These are phyloP conservation scores for Xerus inauris DNA, from an alignment of 2,113 vertebrate species.

Conservation along the genomic window DNA sequence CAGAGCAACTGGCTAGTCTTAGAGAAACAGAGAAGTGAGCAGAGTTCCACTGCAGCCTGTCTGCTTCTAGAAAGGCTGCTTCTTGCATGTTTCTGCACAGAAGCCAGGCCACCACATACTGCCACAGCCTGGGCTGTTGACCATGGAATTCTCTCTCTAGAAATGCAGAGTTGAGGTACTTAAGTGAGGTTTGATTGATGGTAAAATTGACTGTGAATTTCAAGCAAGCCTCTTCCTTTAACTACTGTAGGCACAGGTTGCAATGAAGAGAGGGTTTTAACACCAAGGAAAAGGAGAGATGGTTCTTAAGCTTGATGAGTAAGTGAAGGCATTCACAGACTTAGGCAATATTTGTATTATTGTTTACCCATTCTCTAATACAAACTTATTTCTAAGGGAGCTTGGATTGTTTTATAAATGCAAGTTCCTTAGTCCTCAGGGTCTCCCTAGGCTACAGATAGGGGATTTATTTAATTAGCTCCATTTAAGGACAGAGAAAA, in stretches of 20 bases:
- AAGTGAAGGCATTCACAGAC: constrained; percentile 10
- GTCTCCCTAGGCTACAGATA: neutral
- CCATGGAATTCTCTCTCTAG: neutral
- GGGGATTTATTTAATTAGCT: constrained; percentile 36
- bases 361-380: constrained; percentile 61
- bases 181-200: constrained; percentile 51
- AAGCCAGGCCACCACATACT: neutral
- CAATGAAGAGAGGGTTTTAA: constrained; percentile 55
- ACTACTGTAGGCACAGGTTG: constrained; percentile 46
- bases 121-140: neutral
- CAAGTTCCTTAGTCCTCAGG: neutral
- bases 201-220: constrained; percentile 61
- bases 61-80: accelerated
- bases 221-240: constrained; percentile 62
- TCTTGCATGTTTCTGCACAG: neutral
- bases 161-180: neutral
- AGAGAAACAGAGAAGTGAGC: neutral
- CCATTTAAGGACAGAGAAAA: constrained; percentile 35
- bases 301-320: constrained; percentile 30
- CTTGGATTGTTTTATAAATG: constrained; percentile 44
- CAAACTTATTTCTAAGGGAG: constrained; percentile 49
- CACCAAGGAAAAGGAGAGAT: constrained; percentile 35
- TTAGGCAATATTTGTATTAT: constrained; percentile 42
- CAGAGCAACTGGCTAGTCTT: neutral
- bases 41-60: neutral